These are phyloP conservation scores for Troides aeacus DNA, from an alignment of 2,888 invertebrate genomes.

Conservation along the genomic window DNA sequence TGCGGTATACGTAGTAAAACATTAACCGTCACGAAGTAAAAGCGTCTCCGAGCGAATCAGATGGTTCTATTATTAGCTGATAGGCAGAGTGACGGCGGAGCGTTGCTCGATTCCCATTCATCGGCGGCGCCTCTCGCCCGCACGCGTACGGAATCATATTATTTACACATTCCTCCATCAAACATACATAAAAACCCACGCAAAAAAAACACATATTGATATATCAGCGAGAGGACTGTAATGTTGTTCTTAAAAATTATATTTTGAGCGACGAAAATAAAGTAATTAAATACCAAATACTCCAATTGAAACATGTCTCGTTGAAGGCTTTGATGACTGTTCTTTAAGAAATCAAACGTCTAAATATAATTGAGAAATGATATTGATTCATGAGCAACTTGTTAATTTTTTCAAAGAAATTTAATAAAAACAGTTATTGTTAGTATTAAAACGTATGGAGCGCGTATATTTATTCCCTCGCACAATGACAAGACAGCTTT, in stretches of 20 bases:
- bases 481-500: too few species aligned
- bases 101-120: slow-evolving; percentile 70
- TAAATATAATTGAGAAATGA: neutral
- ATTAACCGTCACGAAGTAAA: slow-evolving; percentile 32
- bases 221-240: neutral
- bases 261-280: neutral
- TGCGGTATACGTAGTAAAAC: slow-evolving; percentile 28
- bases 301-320: neutral
- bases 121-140: slow-evolving; percentile 58
- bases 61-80: slow-evolving; percentile 63
- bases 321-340: neutral
- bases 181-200: neutral
- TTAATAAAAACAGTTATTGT: too few species aligned
- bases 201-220: neutral
- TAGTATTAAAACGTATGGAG: too few species aligned
- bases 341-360: neutral
- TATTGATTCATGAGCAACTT: too few species aligned
- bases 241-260: neutral
- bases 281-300: neutral
- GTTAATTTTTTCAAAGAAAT: too few species aligned
- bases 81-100: slow-evolving; percentile 48
- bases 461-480: too few species aligned
- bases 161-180: slow-evolving; percentile 52
- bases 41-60: slow-evolving; percentile 44
- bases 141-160: slow-evolving; percentile 59